A percentile compares a stretch with the other conserved stretches of the same genome.
Conservation (phyloP, 2,797 vertebrate species). For the Esox masquinongy region DNA sequence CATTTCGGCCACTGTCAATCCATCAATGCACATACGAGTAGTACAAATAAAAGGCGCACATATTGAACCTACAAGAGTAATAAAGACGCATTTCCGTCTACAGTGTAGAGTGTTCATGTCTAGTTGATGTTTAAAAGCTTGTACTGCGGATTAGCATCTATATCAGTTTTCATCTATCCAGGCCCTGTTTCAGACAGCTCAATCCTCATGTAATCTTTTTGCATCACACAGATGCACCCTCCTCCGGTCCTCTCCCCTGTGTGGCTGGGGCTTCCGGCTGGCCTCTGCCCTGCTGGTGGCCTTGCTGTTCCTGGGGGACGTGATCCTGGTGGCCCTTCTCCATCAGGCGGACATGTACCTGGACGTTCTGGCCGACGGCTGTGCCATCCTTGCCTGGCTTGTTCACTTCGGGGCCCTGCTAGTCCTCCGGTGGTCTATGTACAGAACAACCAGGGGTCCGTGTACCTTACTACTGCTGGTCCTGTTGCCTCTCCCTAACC, state of each 20-base stretch:
- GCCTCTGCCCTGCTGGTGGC: constrained; percentile 70
- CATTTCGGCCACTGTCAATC: background rate
- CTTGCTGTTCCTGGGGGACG: constrained; percentile 75
- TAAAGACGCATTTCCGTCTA: background rate
- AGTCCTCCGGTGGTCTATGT: constrained; percentile 69
- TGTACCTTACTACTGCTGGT: constrained; percentile 67
- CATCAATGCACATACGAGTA: background rate
- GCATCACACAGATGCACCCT: constrained; percentile 47
- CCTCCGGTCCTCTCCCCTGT: constrained; percentile 50
- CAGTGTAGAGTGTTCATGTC: background rate
- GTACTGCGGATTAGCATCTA: background rate
- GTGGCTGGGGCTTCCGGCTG: constrained; percentile 83
- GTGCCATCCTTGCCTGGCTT: constrained; percentile 82
- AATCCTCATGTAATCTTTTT: background rate
- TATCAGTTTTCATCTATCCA: background rate
- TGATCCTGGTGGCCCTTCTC: constrained; percentile 69
- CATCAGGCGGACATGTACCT: constrained; percentile 74
- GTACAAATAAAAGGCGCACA: background rate
- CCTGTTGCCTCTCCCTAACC: constrained; percentile 78
- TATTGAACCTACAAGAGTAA: background rate
- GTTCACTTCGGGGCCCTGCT: constrained; percentile 78
- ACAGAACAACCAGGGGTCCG: constrained; percentile 78
- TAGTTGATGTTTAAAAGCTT: background rate
- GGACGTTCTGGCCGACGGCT: constrained; percentile 78
- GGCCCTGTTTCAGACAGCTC: background rate